phyloP scores from a whole-genome alignment of 2,888 invertebrate genomes.

The Tipula helvola region DNA sequence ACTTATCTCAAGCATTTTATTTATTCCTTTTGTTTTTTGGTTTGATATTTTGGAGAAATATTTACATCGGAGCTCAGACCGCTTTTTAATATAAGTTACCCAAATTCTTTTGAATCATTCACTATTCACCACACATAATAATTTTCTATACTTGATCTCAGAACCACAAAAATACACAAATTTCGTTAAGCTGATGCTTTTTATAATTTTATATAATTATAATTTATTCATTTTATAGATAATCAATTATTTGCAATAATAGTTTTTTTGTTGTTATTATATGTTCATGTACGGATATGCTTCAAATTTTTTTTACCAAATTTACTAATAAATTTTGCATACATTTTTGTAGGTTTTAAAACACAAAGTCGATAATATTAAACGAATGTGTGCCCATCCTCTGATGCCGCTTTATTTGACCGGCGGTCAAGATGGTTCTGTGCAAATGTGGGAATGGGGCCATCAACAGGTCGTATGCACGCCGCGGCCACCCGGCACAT shows the following conservation, averaged over 20 bases:
- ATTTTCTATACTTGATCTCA: neutral
- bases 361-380: conserved; percentile 87
- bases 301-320: neutral
- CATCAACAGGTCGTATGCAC: conserved; percentile 82
- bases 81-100: neutral
- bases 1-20: neutral
- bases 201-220: neutral
- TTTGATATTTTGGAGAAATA: neutral
- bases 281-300: neutral
- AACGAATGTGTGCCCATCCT: conserved; percentile 93
- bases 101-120: neutral
- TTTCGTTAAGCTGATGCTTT: neutral
- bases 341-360: conserved; percentile 61
- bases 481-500: conserved; percentile 86
- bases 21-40: neutral
- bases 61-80: neutral
- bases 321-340: neutral
- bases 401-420: conserved; percentile 87
- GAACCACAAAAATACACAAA: neutral
- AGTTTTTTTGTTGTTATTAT: conserved; percentile 16
- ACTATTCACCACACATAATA: neutral
- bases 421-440: conserved; percentile 92
- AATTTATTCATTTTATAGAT: neutral
- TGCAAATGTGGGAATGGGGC: conserved; percentile 97
- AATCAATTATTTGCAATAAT: neutral